Base-by-base conservation (phyloP, 2,797 vertebrate species). In the Prionace glauca region DNA sequence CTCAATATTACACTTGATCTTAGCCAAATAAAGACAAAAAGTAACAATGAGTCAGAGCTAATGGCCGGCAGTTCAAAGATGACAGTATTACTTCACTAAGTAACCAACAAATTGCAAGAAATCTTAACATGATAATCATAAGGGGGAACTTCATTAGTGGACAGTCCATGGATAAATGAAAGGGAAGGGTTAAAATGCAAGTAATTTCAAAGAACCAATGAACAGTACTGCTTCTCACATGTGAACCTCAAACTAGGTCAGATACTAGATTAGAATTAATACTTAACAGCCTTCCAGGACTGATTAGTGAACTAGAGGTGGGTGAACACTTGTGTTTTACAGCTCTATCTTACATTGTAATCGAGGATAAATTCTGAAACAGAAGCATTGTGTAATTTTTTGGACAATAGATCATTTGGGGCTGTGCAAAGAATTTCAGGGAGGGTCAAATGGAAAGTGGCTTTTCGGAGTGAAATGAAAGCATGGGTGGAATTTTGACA, bases 241-340 rank as follows among this genome's bases (percentile, higher is more conserved):
- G 65, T 92, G 62, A 69, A 69, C 0, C n/a, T 67, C 24, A 62
- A 92, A 92, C 65, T 92, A 92, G 90, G 90, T 92, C 90, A 69
- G 20, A 67, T 69, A 8, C 32, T 67, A 36, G 62, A 69, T 69
- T 92, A 69, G n/a, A 67, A 41, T 92, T 92, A 69, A n/a, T 69
- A 69, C 65, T 41, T 69, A 69, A 69, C 32, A 24, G 62, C n/a
- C 65, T 92, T 65, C 90, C 9, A 22, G 62, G n/a, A 41, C 90
- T 92, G 90, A 92, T 92, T 69, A 92, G 90, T 92, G 65, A 92
- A 92, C 20, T 92, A n/a, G 16, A 69, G n/a, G 62, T 92, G 90
- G 36, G 32, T 24, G 90, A 92, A 67, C 62, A 65, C n/a, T 20
- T 67, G 12, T 20, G n/a, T 69, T 92, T 36, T 36, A 20, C 36